These are phyloP conservation scores for Acrobasis repandana DNA, from an alignment of 2,888 invertebrate species.

Conservation along the genomic window DNA sequence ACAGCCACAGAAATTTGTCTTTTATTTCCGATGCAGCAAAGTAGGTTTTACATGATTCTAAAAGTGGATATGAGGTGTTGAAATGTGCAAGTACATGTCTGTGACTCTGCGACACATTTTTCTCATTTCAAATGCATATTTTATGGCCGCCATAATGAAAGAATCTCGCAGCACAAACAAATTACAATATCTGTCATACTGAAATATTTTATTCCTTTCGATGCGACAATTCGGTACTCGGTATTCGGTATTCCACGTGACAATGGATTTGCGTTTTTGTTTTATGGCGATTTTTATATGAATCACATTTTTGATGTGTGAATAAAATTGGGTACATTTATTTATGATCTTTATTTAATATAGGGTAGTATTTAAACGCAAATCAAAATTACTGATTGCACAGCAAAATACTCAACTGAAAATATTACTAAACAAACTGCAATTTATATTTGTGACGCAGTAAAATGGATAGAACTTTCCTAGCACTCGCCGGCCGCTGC, in stretches of 20 bases:
- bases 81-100: conserved; percentile 34
- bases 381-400: too few species aligned
- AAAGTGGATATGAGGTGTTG: conserved; percentile 32
- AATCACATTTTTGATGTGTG: too few species aligned
- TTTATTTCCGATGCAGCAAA: conserved; percentile 32
- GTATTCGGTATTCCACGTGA: not conserved
- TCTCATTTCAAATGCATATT: conserved; percentile 80
- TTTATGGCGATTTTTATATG: too few species aligned
- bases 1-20: conserved; percentile 32
- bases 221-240: conserved; percentile 30
- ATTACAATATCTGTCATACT: conserved; percentile 62
- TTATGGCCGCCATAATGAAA: conserved; percentile 77
- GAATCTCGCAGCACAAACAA: conserved; percentile 69
- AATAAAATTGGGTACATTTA: too few species aligned
- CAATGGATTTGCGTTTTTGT: not conserved
- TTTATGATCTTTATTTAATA: too few species aligned
- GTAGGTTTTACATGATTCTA: conserved; percentile 33
- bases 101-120: conserved; percentile 76
- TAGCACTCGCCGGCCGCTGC: too few species aligned
- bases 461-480: too few species aligned
- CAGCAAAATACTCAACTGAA: too few species aligned
- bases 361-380: too few species aligned
- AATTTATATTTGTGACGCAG: too few species aligned
- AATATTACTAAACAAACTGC: too few species aligned
- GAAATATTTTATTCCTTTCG: conserved; percentile 37